Base-by-base conservation (phyloP, 2,888 invertebrate genomes). In the Criorhina ranunculi region DNA sequence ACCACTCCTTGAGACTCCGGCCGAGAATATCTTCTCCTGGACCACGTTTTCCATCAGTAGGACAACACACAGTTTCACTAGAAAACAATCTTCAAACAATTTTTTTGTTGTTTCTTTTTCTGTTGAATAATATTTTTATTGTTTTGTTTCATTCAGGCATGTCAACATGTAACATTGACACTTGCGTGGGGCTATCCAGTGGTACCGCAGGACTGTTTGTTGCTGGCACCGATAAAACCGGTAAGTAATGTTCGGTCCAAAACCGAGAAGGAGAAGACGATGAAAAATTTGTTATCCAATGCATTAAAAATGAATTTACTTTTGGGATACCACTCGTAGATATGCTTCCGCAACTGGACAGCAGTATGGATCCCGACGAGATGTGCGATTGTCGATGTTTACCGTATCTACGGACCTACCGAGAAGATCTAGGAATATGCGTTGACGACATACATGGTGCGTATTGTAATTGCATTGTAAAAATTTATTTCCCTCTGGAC, bases 391-490 rank as follows among this genome's bases (percentile, higher is more conserved):
- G 97, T 92, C 95, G 95, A 72, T 97, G 97, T 90, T 95, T 96
- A 86, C 93, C 94, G 64, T 95, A 95, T 87, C 93, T 95, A 85
- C 96, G 96, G 5, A 95, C 96, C 67, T 97, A 96, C 93, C 94
- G 97, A 83, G 97, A 97, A 91, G 97, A 97, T 91, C 93, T 95
- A 87, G 95, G 95, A 88, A 95, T 96, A 87, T 97, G 97, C 91
- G 96, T 97, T 87, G 96, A 96, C 90, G 96, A 97, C 90, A 94
- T 97, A 88, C 95, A 96, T 91, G 97, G 97, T 97, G 90, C 93
- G 94, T 89, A 66, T 12, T 11, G 29, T 8, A 29, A 44, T n/a
- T 57, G 35, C 35, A 53, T 53, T 15, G 17, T 51, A 17, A 51
- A 77, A 29, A 12, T 24, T 40, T 70, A 24, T 40, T n/a, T 55